These are phyloP conservation scores for Lates japonicus DNA, from an alignment of 2,797 vertebrate genomes.

Conservation along the genomic window DNA sequence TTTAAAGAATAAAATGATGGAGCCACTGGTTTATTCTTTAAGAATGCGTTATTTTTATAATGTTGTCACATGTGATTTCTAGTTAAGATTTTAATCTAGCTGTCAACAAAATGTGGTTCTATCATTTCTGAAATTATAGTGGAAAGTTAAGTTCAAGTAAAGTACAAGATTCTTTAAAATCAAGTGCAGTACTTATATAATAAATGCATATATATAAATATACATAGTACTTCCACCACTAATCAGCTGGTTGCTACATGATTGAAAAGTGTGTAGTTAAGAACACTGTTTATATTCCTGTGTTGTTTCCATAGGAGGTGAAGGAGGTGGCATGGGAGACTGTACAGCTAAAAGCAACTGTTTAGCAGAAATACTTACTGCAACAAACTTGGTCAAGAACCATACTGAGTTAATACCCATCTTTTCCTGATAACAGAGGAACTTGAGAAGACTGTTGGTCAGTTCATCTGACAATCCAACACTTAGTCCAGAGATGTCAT, in stretches of 20 bases:
- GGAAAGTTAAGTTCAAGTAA: not conserved
- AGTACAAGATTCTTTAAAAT: not conserved
- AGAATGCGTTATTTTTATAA: too few relatives aligned
- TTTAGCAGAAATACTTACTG: conserved; percentile 8
- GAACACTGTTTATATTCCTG: not conserved
- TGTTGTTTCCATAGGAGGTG: conserved; percentile 23
- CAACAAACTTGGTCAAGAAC: not conserved
- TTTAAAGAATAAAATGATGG: too few relatives aligned
- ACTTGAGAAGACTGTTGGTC: not conserved
- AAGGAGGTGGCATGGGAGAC: conserved; percentile 26
- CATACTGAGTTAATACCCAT: not conserved
- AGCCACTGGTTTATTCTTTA: too few relatives aligned
- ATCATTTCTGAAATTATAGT: not conserved
- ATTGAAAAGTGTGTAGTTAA: not conserved
- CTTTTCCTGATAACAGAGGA: not conserved
- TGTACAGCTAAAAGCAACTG: conserved; percentile 20
- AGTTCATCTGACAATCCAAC: not conserved
- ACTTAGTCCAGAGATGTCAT: not conserved
- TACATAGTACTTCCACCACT: not conserved
- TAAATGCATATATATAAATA: not conserved
- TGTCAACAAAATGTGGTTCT: too few relatives aligned
- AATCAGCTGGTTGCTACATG: not conserved
- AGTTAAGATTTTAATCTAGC: not conserved
- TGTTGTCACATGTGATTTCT: too few relatives aligned
- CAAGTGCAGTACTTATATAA: not conserved